Evolutionary conservation across 2,888 invertebrate species (phyloP).

Genomic region (Cryptus armator): DNA sequence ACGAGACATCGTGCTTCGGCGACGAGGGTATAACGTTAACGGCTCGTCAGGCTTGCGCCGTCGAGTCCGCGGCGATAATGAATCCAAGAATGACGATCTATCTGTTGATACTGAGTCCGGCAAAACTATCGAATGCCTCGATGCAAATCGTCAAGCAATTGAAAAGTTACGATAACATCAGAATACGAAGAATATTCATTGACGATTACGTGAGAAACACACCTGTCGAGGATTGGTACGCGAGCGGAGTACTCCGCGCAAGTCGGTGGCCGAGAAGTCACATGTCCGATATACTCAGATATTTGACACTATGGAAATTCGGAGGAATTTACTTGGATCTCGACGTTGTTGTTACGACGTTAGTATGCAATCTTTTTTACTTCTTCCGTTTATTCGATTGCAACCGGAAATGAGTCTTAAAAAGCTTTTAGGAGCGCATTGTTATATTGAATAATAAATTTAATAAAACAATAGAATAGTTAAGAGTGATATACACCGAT

Average conservation of each 20-base stretch:
- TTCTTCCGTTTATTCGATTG: background rate
- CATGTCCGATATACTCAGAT: slow-evolving; percentile 89
- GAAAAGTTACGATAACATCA: slow-evolving; percentile 86
- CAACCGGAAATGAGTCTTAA: no score
- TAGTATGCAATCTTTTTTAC: slow-evolving; percentile 68
- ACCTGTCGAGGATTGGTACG: slow-evolving; percentile 87
- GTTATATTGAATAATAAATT: no score
- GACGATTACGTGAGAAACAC: slow-evolving; percentile 86
- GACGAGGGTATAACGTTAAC: slow-evolving; percentile 85
- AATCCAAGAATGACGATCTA: slow-evolving; percentile 88
- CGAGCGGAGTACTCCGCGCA: slow-evolving; percentile 85
- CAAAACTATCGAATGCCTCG: slow-evolving; percentile 78
- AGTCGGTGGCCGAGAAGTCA: slow-evolving; percentile 88
- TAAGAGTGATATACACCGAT: no score
- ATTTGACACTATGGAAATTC: slow-evolving; percentile 90
- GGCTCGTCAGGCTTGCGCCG: slow-evolving; percentile 89
- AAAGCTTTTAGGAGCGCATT: no score
- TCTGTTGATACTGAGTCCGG: slow-evolving; percentile 86
- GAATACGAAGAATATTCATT: slow-evolving; percentile 86
- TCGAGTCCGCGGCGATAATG: slow-evolving; percentile 89
- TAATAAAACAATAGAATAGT: no score
- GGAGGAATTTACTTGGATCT: slow-evolving; percentile 92
- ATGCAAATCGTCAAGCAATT: slow-evolving; percentile 82
- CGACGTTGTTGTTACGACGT: slow-evolving; percentile 89
- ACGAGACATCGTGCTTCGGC: slow-evolving; percentile 88